These are phyloP conservation scores for Octomys mimax DNA, from an alignment of 2,797 vertebrate genomes.

Conservation along the genomic window DNA sequence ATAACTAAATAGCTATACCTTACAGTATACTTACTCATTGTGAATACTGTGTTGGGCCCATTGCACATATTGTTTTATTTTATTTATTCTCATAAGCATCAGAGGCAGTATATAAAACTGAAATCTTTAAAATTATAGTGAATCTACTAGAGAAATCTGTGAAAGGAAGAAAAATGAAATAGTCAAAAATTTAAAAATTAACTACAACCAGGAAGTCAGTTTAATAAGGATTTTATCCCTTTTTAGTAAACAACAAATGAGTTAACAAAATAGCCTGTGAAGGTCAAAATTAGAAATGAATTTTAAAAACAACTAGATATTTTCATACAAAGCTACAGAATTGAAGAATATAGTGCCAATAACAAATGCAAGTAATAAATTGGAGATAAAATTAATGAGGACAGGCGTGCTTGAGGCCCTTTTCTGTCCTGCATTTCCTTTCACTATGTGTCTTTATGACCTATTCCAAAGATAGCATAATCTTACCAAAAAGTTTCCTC, in stretches of 20 bases:
- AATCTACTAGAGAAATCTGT: conserved; percentile 26
- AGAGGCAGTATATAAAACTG: conserved; percentile 24
- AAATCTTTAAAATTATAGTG: conserved; percentile 12
- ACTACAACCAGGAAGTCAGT: conserved; percentile 59
- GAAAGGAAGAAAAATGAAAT: neutral
- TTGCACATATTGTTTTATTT: neutral
- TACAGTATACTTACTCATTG: neutral
- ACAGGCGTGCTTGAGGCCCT: conserved; percentile 84
- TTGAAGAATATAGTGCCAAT: conserved; percentile 82
- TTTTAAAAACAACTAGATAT: conserved; percentile 81
- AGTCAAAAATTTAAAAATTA: conserved; percentile 74
- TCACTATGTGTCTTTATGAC: conserved; percentile 85
- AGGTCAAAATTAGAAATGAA: conserved; percentile 84
- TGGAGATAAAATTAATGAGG: conserved; percentile 88
- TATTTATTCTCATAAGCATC: neutral
- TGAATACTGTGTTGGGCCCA: neutral
- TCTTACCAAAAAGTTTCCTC: conserved; percentile 72
- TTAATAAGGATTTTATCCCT: conserved; percentile 16
- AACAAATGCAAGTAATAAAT: conserved; percentile 85
- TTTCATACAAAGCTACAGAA: conserved; percentile 81
- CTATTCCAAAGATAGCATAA: conserved; percentile 83
- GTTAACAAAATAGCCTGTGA: conserved; percentile 79
- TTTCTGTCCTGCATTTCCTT: conserved; percentile 84
- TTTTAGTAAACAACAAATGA: conserved; percentile 68
- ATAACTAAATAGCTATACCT: neutral